A percentile compares a stretch with the other conserved stretches of the same genome.
Evolutionary conservation across 2,888 invertebrate species (phyloP).

Genomic region (Macrosoma leucophasiata): DNA sequence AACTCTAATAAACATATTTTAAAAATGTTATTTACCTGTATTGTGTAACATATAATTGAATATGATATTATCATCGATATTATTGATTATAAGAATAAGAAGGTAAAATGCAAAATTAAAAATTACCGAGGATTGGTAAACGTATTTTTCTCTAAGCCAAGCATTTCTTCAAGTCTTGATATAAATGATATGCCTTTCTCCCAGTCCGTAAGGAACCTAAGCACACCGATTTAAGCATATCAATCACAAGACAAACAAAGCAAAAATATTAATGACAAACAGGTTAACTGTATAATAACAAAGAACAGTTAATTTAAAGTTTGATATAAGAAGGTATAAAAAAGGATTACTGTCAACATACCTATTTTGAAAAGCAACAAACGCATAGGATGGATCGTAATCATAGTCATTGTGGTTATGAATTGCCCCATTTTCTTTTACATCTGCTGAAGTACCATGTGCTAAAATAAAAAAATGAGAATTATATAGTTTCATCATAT

Average conservation of each 20-base stretch:
- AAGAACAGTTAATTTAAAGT: not conserved
- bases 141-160: slow-evolving; percentile 78
- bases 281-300: slow-evolving; percentile 1
- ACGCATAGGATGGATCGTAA: slow-evolving; percentile 86
- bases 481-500: too few relatives aligned
- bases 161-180: slow-evolving; percentile 79
- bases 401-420: slow-evolving; percentile 75
- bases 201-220: slow-evolving; percentile 75
- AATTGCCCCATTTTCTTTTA: slow-evolving; percentile 33
- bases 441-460: slow-evolving; percentile 1
- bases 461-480: too few relatives aligned
- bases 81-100: not conserved
- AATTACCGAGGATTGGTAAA: slow-evolving; percentile 79
- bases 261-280: not conserved
- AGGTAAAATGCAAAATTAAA: slow-evolving; percentile 17
- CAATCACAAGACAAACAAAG: slow-evolving; percentile 8
- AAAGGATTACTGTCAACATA: slow-evolving; percentile 33
- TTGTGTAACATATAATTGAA: too few relatives aligned
- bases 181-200: slow-evolving; percentile 84
- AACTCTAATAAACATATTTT: slow-evolving; percentile 71
- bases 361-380: slow-evolving; percentile 85
- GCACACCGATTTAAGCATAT: slow-evolving; percentile 17
- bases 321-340: slow-evolving; percentile 9
- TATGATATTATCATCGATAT: too few relatives aligned
- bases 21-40: too few relatives aligned